phyloP scores from a whole-genome alignment of 1,140 invertebrate species.

The Drosophila oshimai region DNA sequence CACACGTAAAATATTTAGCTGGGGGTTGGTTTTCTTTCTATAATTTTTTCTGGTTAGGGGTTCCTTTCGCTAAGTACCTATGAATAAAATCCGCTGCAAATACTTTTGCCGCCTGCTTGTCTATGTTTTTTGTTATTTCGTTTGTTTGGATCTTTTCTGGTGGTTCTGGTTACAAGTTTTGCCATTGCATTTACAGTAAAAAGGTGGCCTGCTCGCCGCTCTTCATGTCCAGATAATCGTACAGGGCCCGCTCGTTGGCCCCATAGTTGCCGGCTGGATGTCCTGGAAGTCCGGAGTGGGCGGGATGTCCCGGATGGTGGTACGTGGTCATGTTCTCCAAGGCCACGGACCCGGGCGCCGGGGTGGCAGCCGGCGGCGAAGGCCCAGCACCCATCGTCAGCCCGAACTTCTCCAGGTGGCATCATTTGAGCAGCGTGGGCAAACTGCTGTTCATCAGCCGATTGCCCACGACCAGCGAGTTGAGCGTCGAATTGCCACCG shows the following conservation, averaged over 20 bases:
- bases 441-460: conserved; percentile 77
- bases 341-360: conserved; percentile 38
- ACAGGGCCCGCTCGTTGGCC: conserved; percentile 51
- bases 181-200: conserved; percentile 55
- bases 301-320: conserved; percentile 26
- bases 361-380: conserved; percentile 60
- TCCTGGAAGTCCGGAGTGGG: conserved; percentile 14
- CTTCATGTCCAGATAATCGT: conserved; percentile 73
- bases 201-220: conserved; percentile 68
- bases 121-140: background rate
- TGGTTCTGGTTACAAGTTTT: conserved; percentile 69
- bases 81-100: conserved; percentile 58
- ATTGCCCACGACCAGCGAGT: conserved; percentile 76
- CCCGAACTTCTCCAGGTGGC: conserved; percentile 79
- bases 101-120: conserved; percentile 5
- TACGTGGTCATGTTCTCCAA: conserved; percentile 51
- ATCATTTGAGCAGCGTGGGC: conserved; percentile 81
- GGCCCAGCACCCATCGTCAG: conserved; percentile 67
- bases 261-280: conserved; percentile 41
- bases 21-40: background rate
- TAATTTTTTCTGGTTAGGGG: background rate
- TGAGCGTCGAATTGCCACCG: conserved; percentile 65
- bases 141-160: conserved; percentile 45
- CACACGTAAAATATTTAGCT: conserved; percentile 16
- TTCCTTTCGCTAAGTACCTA: conserved; percentile 48